These are phyloP conservation scores for Platycheirus rosarum DNA, from an alignment of 2,888 invertebrate species.

Conservation along the genomic window DNA sequence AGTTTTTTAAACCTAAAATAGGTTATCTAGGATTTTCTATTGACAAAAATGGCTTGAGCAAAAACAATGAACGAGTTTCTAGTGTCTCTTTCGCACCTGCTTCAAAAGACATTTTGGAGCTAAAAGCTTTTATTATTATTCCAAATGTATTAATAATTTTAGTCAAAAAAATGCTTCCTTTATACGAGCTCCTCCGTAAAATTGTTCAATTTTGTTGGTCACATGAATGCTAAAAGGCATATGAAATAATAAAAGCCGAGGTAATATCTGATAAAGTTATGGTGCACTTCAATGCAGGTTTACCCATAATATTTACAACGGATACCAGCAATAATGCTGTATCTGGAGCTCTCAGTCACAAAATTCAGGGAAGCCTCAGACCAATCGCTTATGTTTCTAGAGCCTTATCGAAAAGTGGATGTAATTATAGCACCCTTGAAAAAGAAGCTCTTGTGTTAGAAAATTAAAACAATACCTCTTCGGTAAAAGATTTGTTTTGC, in stretches of 20 bases:
- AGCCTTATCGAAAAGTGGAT: conserved; percentile 32
- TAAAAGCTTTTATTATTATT: conserved; percentile 75
- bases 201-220: conserved; percentile 16
- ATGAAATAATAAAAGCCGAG: conserved; percentile 16
- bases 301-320: conserved; percentile 40
- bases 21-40: conserved; percentile 63
- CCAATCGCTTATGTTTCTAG: conserved; percentile 35
- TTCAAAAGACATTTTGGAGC: conserved; percentile 73
- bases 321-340: conserved; percentile 34
- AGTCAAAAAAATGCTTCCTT: not conserved
- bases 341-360: conserved; percentile 34
- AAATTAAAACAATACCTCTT: conserved; percentile 67
- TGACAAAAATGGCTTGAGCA: conserved; percentile 30
- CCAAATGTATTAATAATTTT: not conserved
- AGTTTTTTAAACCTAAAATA: conserved; percentile 54
- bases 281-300: conserved; percentile 28
- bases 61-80: conserved; percentile 71
- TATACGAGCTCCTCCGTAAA: conserved; percentile 19
- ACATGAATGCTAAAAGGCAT: conserved; percentile 21
- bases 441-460: conserved; percentile 54
- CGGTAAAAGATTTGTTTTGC: conserved; percentile 51
- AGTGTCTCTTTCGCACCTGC: conserved; percentile 73
- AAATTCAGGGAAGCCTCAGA: conserved; percentile 11
- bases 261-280: conserved; percentile 21
- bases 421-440: conserved; percentile 16